These are phyloP conservation scores for Argyra leucocephala DNA, from an alignment of 2,888 invertebrate species.

Conservation along the genomic window DNA sequence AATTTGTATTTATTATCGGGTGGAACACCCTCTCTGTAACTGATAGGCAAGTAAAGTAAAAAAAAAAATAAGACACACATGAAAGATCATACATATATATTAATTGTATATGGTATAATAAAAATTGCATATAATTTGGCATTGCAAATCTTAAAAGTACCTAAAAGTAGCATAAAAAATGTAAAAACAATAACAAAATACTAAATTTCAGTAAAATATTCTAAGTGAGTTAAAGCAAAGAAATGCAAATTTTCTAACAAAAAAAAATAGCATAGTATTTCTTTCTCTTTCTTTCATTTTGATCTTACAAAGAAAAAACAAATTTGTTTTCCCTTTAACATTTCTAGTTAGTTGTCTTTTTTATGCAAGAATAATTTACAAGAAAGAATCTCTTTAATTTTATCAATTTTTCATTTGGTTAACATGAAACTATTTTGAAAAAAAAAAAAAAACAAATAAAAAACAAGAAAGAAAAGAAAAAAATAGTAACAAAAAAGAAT, in stretches of 20 bases:
- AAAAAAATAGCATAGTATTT: neutral
- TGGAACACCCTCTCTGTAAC: too few species aligned
- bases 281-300: neutral
- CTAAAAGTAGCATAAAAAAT: neutral
- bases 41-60: too few species aligned
- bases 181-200: neutral
- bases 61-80: neutral
- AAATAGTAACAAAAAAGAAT: too few species aligned
- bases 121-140: neutral
- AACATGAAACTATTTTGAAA: neutral
- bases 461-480: too few species aligned
- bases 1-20: too few species aligned
- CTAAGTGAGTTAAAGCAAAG: neutral
- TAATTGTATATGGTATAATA: neutral
- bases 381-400: neutral
- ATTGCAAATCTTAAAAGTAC: neutral
- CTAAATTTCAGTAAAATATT: too few species aligned
- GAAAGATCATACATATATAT: neutral
- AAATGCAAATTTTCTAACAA: neutral
- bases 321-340: neutral
- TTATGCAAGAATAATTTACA: slow-evolving; percentile 4
- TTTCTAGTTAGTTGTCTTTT: neutral
- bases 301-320: neutral
- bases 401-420: neutral
- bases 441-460: too few species aligned